A percentile compares a stretch with the other conserved stretches of the same genome.
These are phyloP conservation scores for Urechis unicinctus DNA, from an alignment of 2,888 invertebrate species.

Conservation along the genomic window DNA sequence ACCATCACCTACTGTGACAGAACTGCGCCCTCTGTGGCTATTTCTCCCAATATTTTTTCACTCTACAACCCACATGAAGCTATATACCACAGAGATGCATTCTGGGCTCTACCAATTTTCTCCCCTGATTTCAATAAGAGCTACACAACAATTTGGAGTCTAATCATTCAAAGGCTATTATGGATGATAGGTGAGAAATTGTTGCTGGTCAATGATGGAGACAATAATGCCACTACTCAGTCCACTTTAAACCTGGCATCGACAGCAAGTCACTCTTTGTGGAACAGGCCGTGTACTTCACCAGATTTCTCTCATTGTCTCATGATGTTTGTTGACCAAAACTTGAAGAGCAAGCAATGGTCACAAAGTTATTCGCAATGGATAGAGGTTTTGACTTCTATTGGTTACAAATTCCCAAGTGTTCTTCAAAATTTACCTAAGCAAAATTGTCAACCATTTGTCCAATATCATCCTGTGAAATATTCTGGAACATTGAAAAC, in stretches of 20 bases:
- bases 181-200: slow-evolving; percentile 4
- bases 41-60: neutral
- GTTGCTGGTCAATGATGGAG: no score
- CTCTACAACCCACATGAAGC: neutral
- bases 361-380: no score
- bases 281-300: no score
- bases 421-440: no score
- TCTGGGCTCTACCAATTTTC: slow-evolving; percentile 9
- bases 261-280: no score
- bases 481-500: neutral
- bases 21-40: slow-evolving; percentile 7
- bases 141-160: neutral
- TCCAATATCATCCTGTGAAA: neutral
- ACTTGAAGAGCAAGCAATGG: no score
- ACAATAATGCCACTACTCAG: no score
- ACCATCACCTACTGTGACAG: slow-evolving; percentile 4
- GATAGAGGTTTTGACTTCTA: no score
- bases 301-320: no score
- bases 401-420: no score
- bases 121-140: neutral
- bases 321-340: no score
- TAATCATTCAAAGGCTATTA: slow-evolving; percentile 7
- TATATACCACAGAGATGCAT: slow-evolving; percentile 4
- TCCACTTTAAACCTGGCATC: no score
- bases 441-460: neutral